These are phyloP conservation scores for Agelastica alni DNA, from an alignment of 2,888 invertebrate genomes.

Conservation along the genomic window DNA sequence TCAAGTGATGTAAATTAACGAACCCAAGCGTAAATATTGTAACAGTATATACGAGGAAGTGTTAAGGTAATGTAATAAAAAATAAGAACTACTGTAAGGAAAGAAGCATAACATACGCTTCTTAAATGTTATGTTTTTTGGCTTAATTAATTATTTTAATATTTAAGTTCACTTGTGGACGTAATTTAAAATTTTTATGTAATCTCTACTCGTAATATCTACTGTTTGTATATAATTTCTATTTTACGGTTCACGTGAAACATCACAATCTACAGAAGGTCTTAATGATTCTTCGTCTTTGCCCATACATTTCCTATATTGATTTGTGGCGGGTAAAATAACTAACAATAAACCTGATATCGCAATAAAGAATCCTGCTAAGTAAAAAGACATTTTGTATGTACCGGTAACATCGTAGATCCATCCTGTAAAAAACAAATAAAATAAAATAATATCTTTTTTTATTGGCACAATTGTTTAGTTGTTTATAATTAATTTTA, in stretches of 20 bases:
- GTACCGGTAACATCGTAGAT: conserved; percentile 77
- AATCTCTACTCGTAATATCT: conserved; percentile 4
- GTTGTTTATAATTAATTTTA: no score
- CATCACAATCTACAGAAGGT: conserved; percentile 10
- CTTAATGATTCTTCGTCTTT: not conserved
- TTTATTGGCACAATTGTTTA: no score
- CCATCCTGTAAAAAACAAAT: conserved; percentile 65
- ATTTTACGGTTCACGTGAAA: conserved; percentile 40
- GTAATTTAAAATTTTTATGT: conserved; percentile 21
- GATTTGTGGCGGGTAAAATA: conserved; percentile 51
- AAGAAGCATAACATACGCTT: no score
- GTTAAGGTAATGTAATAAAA: no score
- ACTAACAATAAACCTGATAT: conserved; percentile 71
- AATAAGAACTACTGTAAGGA: no score
- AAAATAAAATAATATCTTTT: no score
- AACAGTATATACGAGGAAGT: no score
- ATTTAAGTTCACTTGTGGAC: conserved; percentile 42
- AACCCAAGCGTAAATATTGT: no score
- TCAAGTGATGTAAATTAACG: no score
- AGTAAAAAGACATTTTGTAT: conserved; percentile 80
- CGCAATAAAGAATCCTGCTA: conserved; percentile 79
- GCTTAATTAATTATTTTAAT: no score
- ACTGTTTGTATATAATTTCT: conserved; percentile 22
- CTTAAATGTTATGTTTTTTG: no score
- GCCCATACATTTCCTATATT: conserved; percentile 37